Base-by-base conservation (phyloP, 1,140 invertebrate genomes). In the Diabrotica virgifera region DNA sequence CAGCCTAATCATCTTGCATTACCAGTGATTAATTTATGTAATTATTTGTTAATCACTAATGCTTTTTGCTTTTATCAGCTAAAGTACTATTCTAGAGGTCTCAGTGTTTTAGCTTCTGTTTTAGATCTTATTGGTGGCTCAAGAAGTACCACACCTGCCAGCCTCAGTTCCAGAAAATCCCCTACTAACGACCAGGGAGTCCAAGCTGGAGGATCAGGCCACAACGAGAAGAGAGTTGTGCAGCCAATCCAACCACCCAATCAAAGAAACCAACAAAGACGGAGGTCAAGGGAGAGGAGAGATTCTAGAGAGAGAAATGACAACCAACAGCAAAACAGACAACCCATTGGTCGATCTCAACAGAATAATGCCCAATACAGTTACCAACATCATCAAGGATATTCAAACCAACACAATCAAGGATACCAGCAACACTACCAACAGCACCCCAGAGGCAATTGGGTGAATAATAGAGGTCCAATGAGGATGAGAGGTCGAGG, bases 101-200 rank as follows among this genome's bases (percentile, higher is more conserved):
- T 76, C 72, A 76, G 70, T 70, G 68, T 71, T 68, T 14, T 75
- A 85, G 84, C 80, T 74, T 86, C 85, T 74, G 87, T 92, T 82
- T 77, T 91, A 80, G 90, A 93, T 79, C 83, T 92, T 70, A 89
- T 93, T 73, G 85, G 88, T 65, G 88, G 67, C 86, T 86, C 64
- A 88, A 88, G 90, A 55, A 90, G 90, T 46, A 89, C 89, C 50
- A 93, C 91, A 10, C 90, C 90, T 40, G 88, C 87, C 36, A 85
- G 86, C 60, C 78, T 87, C 62, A 76, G 88, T 59, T 84, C 87
- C 50, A 82, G 88, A 75, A 89, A 92, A 80, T 91, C 91, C 69
- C 90, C 92, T 51, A 93, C 92, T 5, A 86, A 87, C 63, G 93
- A 96, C 78, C 89, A 93, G 76, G 86, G 88, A 64, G 89, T 89